Base-by-base conservation (phyloP, 2,797 vertebrate genomes). In the Protosalanx chinensis region DNA sequence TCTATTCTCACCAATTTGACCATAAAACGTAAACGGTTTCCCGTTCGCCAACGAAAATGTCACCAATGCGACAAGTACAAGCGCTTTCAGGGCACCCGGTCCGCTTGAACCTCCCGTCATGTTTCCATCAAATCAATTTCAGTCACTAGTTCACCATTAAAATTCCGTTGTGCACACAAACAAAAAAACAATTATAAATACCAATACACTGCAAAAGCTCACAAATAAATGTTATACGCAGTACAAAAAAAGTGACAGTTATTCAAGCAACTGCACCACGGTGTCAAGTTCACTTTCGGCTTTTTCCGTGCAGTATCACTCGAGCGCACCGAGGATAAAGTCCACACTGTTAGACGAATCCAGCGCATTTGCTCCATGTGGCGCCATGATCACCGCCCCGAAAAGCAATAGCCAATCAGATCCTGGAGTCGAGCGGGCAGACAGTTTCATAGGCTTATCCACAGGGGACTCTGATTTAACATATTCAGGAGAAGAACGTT, bases 1-100 rank as follows among this genome's bases (percentile, higher is more conserved):
- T 6, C 87, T 88, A 83, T 89, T 91, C 77, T 93, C 91, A 0
- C 75, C 61, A 30, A 93, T 85, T 2, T 84, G 79, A 12, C 89
- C 92, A 67, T 73, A 81, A 76, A 76, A 78, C 63, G 79, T 83
- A 37, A 33, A 27, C 3, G 77, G 72, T 57, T 65, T 81, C 1
- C 79, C 72, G 66, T 18, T 80, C 57, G 66, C 86, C 32, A 70
- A 61, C 20, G 82, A 82, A 67, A 76, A 27, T 8, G 75, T 57
- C 73, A 73, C 73, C 33, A 88, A 71, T 16, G 76, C 60, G 6
- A 76, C 66, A 3, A 84, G 65, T 1, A 91, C 67, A 67, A 86
- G 76, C 63, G 33, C 37, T 56, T 12, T 63, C 46, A 72, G 68
- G 68, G 64, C 70, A 71, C 77, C 74, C 51, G 85, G 70, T 82